A percentile compares a stretch with the other conserved stretches of the same genome.
Conservation (phyloP, 2,113 vertebrate species). For the Rynchops niger region DNA sequence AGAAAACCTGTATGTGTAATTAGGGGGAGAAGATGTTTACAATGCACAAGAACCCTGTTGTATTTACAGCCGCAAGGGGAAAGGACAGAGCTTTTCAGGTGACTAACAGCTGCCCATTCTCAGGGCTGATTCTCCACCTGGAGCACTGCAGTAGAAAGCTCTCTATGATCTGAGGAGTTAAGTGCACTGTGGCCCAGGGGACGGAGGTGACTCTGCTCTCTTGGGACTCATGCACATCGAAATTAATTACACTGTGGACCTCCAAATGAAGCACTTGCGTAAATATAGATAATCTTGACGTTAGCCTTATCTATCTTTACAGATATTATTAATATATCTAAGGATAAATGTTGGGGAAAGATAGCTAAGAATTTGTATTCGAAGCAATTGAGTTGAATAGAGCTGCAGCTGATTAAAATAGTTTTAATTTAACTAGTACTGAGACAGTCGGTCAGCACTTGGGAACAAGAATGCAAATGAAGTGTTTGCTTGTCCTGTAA, state of each 20-base stretch:
- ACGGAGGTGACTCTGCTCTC: background rate
- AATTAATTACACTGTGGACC: background rate
- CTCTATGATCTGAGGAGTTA: background rate
- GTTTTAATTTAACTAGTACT: constrained; percentile 26
- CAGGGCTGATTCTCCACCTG: background rate
- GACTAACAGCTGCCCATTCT: background rate
- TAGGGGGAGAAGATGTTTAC: background rate
- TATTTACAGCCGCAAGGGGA: background rate
- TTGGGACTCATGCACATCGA: background rate
- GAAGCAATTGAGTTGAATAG: constrained; percentile 2
- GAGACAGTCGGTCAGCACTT: background rate
- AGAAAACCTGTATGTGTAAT: background rate
- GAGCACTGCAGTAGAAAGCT: background rate
- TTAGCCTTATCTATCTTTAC: background rate
- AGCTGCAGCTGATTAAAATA: constrained; percentile 2
- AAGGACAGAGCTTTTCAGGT: background rate
- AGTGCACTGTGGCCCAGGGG: background rate
- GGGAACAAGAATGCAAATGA: background rate
- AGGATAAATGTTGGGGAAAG: constrained; percentile 12
- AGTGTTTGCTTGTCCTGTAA: background rate
- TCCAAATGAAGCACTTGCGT: background rate
- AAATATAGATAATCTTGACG: background rate
- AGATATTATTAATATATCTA: background rate
- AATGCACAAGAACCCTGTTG: background rate
- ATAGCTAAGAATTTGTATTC: background rate